Percentiles rank a stretch among this genome's conserved stretches.
phyloP scores from a whole-genome alignment of 2,888 invertebrate genomes.

The Timema cristinae region DNA sequence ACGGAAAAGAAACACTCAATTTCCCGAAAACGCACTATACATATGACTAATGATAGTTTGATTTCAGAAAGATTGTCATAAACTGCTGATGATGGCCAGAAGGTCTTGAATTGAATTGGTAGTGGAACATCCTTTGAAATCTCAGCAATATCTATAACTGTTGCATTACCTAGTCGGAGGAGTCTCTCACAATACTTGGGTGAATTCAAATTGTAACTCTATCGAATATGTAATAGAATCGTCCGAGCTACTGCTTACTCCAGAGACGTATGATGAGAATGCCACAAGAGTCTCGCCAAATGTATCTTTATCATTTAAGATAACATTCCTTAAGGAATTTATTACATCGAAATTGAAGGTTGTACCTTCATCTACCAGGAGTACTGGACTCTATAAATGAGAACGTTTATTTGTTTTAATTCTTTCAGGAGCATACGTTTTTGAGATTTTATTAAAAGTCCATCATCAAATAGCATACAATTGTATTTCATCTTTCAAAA shows the following conservation, averaged over 20 bases:
- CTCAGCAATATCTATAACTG: background rate
- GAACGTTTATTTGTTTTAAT: background rate
- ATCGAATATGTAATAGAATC: background rate
- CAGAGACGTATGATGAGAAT: background rate
- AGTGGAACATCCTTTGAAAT: background rate
- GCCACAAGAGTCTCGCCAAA: background rate
- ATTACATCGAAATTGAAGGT: slow-evolving; percentile 8
- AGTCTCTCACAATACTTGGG: slow-evolving; percentile 4
- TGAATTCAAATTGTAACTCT: background rate
- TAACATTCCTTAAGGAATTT: slow-evolving; percentile 3
- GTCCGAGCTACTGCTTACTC: background rate
- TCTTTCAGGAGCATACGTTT: background rate
- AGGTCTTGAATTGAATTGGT: slow-evolving; percentile 4
- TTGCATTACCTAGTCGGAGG: background rate
- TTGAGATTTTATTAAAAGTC: background rate
- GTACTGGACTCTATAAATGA: background rate
- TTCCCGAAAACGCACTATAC: background rate
- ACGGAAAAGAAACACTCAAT: background rate
- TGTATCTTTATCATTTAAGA: too few species aligned
- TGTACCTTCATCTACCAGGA: background rate
- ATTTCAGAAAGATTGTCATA: too few species aligned
- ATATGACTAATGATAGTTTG: background rate
- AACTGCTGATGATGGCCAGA: slow-evolving; percentile 2
- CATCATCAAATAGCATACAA: background rate
- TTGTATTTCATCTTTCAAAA: background rate